A percentile compares a stretch with the other conserved stretches of the same genome.
Evolutionary conservation across 2,888 invertebrate genomes (phyloP).

Genomic region (Morpho helenor): DNA sequence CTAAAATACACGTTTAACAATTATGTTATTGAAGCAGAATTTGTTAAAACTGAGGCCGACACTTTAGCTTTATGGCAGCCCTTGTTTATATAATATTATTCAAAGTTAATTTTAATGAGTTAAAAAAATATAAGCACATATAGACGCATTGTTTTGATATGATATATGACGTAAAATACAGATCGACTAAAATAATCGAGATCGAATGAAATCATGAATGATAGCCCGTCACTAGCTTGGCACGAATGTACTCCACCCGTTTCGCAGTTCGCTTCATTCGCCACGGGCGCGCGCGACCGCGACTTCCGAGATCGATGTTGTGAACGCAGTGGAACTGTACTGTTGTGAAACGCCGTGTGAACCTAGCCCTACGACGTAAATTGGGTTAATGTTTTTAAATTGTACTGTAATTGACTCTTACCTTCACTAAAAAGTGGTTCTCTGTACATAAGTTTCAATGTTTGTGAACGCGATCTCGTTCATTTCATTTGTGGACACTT

Average conservation of each 20-base stretch:
- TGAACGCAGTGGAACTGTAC: constrained; percentile 41
- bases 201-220: constrained; percentile 25
- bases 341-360: constrained; percentile 56
- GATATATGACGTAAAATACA: too few species aligned
- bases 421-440: constrained; percentile 32
- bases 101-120: too few species aligned
- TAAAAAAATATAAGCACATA: too few species aligned
- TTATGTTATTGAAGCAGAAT: too few species aligned
- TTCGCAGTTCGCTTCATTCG: constrained; percentile 33
- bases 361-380: constrained; percentile 50
- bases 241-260: constrained; percentile 36
- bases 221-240: constrained; percentile 32
- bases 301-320: constrained; percentile 57
- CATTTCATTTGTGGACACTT: constrained; percentile 37
- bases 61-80: too few species aligned
- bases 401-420: constrained; percentile 33
- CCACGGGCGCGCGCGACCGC: constrained; percentile 39
- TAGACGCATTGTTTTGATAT: too few species aligned
- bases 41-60: too few species aligned
- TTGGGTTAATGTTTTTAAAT: constrained; percentile 52
- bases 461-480: constrained; percentile 32
- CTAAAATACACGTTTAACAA: too few species aligned
- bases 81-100: too few species aligned
- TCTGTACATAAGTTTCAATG: constrained; percentile 28
- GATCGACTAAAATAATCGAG: constrained; percentile 23